These are phyloP conservation scores for Thunnus thynnus DNA, from an alignment of 2,113 vertebrate genomes.

Conservation along the genomic window DNA sequence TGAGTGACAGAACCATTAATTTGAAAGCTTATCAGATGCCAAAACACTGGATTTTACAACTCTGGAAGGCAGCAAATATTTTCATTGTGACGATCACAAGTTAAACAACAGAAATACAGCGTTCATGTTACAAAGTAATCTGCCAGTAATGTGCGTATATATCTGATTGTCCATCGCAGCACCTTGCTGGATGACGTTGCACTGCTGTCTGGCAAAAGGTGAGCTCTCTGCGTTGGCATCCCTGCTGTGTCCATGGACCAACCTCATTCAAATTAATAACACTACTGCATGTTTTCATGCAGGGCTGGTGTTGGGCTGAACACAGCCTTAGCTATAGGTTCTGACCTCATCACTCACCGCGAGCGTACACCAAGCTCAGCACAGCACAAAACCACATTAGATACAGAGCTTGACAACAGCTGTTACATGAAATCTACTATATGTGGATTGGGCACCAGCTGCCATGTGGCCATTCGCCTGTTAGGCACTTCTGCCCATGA, in stretches of 20 bases:
- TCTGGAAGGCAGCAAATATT: too few relatives aligned
- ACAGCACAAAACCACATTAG: slow-evolving; percentile 19
- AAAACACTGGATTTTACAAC: too few relatives aligned
- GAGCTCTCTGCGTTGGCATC: too few relatives aligned
- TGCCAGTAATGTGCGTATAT: too few relatives aligned
- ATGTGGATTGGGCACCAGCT: slow-evolving; percentile 25
- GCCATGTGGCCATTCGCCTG: slow-evolving; percentile 22
- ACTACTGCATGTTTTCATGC: background rate
- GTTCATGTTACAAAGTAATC: too few relatives aligned
- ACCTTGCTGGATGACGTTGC: too few relatives aligned
- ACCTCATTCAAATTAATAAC: background rate
- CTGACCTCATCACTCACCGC: background rate
- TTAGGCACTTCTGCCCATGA: slow-evolving; percentile 28
- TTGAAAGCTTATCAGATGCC: too few relatives aligned
- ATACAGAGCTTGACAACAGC: slow-evolving; percentile 30
- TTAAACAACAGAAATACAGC: too few relatives aligned
- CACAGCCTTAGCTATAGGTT: background rate
- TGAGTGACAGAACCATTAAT: too few relatives aligned
- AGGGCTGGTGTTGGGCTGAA: background rate
- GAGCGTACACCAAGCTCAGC: background rate
- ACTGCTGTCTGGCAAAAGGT: too few relatives aligned
- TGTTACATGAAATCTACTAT: slow-evolving; percentile 27
- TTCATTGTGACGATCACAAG: too few relatives aligned
- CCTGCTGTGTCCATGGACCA: background rate
- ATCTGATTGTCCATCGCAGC: too few relatives aligned